Conservation (phyloP, 2,888 invertebrate genomes). For the Hirtodrosophila confusa region DNA sequence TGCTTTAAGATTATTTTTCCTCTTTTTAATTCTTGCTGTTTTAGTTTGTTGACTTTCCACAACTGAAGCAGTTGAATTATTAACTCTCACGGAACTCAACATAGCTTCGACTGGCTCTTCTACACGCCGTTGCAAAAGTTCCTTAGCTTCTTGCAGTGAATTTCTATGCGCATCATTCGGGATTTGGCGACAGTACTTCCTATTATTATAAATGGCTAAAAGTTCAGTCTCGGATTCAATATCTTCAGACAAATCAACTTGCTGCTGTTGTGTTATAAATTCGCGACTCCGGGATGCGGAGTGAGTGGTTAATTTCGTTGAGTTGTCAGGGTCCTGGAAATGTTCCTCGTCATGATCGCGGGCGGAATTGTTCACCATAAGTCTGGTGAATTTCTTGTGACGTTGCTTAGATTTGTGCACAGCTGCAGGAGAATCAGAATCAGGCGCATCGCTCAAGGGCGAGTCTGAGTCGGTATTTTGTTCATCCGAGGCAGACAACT, state of each 20-base stretch:
- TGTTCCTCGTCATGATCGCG: not conserved
- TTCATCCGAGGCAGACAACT: slow-evolving; percentile 52
- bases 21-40: not conserved
- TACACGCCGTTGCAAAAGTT: not conserved
- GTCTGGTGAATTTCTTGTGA: slow-evolving; percentile 41
- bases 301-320: not conserved
- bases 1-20: too few species aligned
- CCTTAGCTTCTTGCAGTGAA: not conserved
- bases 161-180: slow-evolving; percentile 3
- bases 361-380: slow-evolving; percentile 7
- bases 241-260: slow-evolving; percentile 5
- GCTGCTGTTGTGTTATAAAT: not conserved
- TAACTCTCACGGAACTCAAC: too few species aligned
- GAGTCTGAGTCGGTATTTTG: not conserved
- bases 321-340: not conserved
- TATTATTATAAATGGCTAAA: slow-evolving; percentile 10
- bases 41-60: not conserved
- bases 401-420: not conserved
- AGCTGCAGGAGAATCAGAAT: not conserved
- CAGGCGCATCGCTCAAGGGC: not conserved
- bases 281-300: not conserved
- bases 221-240: slow-evolving; percentile 4
- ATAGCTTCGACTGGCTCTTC: not conserved
- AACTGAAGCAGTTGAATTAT: not conserved
- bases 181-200: not conserved